Conservation (phyloP, 1,140 invertebrate genomes). For the Holotrichia oblita region DNA sequence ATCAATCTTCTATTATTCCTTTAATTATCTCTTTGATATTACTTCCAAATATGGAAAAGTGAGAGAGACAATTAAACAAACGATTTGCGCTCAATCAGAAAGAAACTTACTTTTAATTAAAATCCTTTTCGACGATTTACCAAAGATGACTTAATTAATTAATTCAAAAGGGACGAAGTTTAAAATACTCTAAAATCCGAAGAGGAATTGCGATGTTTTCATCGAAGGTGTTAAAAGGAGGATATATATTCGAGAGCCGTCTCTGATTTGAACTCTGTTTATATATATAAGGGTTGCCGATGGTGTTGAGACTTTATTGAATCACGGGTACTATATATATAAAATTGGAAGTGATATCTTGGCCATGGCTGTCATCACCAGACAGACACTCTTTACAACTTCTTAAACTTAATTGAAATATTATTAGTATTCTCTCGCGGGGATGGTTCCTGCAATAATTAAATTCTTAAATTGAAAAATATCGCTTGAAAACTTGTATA, state of each 20-base stretch:
- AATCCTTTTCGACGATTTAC: neutral
- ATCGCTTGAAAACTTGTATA: conserved; percentile 25
- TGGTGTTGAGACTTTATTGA: conserved; percentile 58
- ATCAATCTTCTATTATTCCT: too few relatives aligned
- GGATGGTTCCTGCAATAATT: conserved; percentile 52
- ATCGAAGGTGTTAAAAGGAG: neutral
- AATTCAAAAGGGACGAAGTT: neutral
- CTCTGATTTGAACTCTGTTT: conserved; percentile 22
- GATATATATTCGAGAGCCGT: neutral
- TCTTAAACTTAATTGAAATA: conserved; percentile 57
- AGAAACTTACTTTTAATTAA: conserved; percentile 17
- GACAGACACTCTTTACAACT: conserved; percentile 55
- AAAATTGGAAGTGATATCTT: conserved; percentile 59
- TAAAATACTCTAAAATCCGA: neutral
- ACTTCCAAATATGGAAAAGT: neutral
- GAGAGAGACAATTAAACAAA: neutral
- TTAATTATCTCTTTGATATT: neutral
- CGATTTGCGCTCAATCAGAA: neutral
- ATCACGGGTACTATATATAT: conserved; percentile 48
- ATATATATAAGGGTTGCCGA: conserved; percentile 54
- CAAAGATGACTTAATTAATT: neutral
- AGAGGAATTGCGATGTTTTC: neutral
- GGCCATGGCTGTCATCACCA: conserved; percentile 54
- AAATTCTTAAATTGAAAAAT: conserved; percentile 55
- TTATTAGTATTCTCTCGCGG: conserved; percentile 55